These are phyloP conservation scores for Pelodiscus sinensis DNA, from an alignment of 2,113 vertebrate genomes.

Conservation along the genomic window DNA sequence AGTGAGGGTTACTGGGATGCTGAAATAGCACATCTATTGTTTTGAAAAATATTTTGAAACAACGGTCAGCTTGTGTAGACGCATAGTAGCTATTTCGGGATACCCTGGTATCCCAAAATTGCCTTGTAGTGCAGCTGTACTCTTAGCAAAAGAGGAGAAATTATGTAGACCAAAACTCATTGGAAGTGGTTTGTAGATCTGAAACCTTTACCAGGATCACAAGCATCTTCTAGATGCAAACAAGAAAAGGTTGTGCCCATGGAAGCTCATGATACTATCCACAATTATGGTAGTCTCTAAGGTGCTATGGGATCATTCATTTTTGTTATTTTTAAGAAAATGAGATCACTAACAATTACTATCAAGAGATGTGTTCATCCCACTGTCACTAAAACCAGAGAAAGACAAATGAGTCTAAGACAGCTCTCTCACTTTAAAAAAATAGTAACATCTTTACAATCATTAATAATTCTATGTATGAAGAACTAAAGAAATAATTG, in stretches of 20 bases:
- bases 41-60: too few relatives aligned
- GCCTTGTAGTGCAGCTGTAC: too few relatives aligned
- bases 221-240: neutral
- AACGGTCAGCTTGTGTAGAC: too few relatives aligned
- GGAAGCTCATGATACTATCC: too few relatives aligned
- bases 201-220: neutral
- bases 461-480: neutral
- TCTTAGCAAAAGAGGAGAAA: neutral
- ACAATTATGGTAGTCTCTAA: too few relatives aligned
- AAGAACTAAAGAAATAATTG: neutral
- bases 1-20: too few relatives aligned
- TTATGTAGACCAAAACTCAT: neutral
- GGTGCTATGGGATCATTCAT: too few relatives aligned
- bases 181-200: neutral
- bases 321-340: too few relatives aligned
- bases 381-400: neutral
- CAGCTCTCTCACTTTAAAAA: neutral
- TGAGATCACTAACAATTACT: neutral
- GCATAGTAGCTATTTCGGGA: too few relatives aligned
- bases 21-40: too few relatives aligned
- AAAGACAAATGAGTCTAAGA: neutral
- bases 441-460: too few relatives aligned
- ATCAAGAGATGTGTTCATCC: neutral
- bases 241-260: neutral
- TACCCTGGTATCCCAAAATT: too few relatives aligned